Percentiles rank a stretch among this genome's conserved stretches.
These are phyloP conservation scores for Bombus superbus DNA, from an alignment of 1,140 invertebrate genomes.

Conservation along the genomic window DNA sequence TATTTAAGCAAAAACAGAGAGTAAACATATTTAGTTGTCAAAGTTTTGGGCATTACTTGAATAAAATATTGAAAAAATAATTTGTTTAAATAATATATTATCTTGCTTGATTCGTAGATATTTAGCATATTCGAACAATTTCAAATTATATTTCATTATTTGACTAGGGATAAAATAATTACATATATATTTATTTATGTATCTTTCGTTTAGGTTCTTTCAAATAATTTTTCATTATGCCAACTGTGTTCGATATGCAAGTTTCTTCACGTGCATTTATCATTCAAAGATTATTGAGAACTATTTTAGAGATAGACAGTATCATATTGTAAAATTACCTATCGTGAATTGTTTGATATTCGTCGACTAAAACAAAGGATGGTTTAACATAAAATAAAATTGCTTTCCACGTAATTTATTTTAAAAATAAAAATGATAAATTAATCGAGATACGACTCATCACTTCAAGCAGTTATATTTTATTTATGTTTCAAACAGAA, in stretches of 20 bases:
- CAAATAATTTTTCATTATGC: neutral
- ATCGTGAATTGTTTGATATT: neutral
- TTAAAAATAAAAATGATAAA: neutral
- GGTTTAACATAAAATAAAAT: neutral
- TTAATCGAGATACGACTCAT: neutral
- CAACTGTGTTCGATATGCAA: neutral
- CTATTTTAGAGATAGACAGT: neutral
- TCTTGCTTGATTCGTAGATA: no score
- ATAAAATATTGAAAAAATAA: neutral
- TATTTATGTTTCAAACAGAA: neutral
- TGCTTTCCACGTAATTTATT: neutral
- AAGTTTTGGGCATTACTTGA: neutral
- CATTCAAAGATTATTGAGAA: neutral
- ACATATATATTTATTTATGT: neutral
- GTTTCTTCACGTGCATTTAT: neutral
- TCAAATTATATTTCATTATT: neutral
- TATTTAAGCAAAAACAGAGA: neutral
- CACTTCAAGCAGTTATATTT: neutral
- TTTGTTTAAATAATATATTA: neutral
- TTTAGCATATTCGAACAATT: neutral
- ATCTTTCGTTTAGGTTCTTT: neutral
- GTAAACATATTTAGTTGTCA: neutral
- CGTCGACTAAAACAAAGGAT: neutral
- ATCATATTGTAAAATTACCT: neutral
- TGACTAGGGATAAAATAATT: neutral